Conservation (phyloP, 2,888 invertebrate genomes). For the Ornithoptera priamus region DNA sequence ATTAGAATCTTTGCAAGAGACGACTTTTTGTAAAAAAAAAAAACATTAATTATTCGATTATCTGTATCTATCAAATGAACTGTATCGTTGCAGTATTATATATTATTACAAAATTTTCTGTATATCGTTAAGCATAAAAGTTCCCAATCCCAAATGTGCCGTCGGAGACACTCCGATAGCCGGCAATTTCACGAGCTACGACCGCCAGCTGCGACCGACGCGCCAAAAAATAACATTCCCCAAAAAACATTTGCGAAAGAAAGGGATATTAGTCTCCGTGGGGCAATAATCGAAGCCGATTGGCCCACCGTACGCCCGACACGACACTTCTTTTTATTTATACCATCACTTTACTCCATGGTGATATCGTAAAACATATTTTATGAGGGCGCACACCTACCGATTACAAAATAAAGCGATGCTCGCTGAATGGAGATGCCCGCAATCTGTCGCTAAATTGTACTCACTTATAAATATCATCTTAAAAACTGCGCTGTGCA, state of each 20-base stretch:
- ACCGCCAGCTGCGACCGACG: constrained; percentile 76
- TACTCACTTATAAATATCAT: neutral
- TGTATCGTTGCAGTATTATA: neutral
- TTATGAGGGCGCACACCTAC: constrained; percentile 53
- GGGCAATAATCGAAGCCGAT: constrained; percentile 79
- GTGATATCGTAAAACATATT: constrained; percentile 66
- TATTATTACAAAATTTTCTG: neutral
- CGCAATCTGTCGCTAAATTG: neutral
- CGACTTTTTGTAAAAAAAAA: too few species aligned
- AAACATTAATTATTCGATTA: too few species aligned
- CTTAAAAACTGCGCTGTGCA: too few species aligned
- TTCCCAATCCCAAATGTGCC: constrained; percentile 60
- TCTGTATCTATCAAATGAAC: too few species aligned
- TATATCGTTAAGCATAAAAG: constrained; percentile 19
- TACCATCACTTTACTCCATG: constrained; percentile 59
- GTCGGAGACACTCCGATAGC: constrained; percentile 58
- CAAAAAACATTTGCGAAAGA: constrained; percentile 75
- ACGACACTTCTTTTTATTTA: constrained; percentile 71
- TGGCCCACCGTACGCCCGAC: constrained; percentile 66
- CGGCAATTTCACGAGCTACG: constrained; percentile 64
- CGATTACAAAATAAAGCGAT: constrained; percentile 47
- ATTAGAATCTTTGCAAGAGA: too few species aligned
- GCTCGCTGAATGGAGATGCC: constrained; percentile 21
- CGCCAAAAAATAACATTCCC: constrained; percentile 75
- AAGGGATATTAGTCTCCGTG: constrained; percentile 79